phyloP scores from a whole-genome alignment of 2,888 invertebrate species.

The Napeogenes inachia region DNA sequence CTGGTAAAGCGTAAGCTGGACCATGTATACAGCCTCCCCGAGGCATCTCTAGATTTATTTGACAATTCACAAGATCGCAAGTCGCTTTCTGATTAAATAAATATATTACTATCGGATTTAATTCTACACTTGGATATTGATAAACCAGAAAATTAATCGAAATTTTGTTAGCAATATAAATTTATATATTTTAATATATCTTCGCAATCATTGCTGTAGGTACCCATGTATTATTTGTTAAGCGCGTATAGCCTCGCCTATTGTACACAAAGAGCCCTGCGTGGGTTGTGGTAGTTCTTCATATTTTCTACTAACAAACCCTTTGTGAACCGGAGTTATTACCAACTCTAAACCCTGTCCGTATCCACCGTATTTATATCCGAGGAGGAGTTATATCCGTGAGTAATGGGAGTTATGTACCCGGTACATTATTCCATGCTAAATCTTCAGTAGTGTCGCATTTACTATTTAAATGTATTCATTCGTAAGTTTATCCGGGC shows the following conservation, averaged over 20 bases:
- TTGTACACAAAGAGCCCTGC: conserved; percentile 41
- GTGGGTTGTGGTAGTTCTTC: conserved; percentile 64
- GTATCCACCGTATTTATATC: conserved; percentile 67
- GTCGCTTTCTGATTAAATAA: conserved; percentile 1
- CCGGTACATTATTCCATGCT: conserved; percentile 66
- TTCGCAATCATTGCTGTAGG: too few relatives aligned
- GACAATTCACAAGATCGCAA: conserved; percentile 3
- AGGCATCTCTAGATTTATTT: conserved; percentile 6
- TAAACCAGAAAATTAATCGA: not conserved
- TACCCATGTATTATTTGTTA: conserved; percentile 11
- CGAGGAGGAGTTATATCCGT: conserved; percentile 64
- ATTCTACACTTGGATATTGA: not conserved
- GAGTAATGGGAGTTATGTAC: conserved; percentile 71
- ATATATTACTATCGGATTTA: conserved; percentile 4
- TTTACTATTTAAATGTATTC: conserved; percentile 78
- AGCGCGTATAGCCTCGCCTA: conserved; percentile 22
- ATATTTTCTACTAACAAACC: conserved; percentile 75
- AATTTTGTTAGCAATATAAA: too few relatives aligned
- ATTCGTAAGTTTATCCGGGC: conserved; percentile 70
- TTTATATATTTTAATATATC: too few relatives aligned
- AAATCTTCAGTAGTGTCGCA: conserved; percentile 70
- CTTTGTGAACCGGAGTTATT: conserved; percentile 65
- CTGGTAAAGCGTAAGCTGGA: conserved; percentile 6
- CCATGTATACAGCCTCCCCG: not conserved
- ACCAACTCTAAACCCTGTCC: conserved; percentile 65